These are phyloP conservation scores for Drosophila phalerata DNA, from an alignment of 2,888 invertebrate genomes.

Conservation along the genomic window DNA sequence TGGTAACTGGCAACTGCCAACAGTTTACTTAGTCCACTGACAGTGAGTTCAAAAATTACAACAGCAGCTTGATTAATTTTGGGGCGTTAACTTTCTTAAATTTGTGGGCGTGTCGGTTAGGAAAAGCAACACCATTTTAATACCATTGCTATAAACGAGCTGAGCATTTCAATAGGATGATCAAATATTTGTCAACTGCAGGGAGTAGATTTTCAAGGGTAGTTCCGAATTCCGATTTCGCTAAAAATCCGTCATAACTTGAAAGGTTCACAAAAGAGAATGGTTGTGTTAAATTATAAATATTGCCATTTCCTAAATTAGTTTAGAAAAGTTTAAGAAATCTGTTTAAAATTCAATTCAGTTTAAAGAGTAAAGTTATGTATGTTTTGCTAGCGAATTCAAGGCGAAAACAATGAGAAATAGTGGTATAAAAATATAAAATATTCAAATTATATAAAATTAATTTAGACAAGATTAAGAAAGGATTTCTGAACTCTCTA, in stretches of 20 bases:
- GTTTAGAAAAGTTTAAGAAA: no score
- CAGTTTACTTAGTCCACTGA: neutral
- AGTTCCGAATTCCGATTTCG: neutral
- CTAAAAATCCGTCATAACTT: neutral
- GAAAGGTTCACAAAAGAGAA: no score
- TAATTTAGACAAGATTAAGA: neutral
- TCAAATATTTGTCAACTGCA: constrained; percentile 15
- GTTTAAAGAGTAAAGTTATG: no score
- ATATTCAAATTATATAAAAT: neutral
- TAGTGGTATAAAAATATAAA: no score
- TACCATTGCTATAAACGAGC: constrained; percentile 27
- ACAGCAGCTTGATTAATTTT: constrained; percentile 80
- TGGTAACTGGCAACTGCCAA: constrained; percentile 5
- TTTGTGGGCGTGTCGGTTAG: constrained; percentile 70
- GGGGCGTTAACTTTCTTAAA: constrained; percentile 70
- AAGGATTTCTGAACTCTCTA: no score
- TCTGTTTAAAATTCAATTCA: no score
- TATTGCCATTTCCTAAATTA: no score
- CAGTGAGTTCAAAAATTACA: constrained; percentile 56
- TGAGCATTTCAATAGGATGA: constrained; percentile 24
- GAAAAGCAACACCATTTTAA: constrained; percentile 73
- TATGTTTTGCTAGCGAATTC: no score
- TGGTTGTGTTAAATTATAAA: no score
- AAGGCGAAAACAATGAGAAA: no score
- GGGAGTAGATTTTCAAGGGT: constrained; percentile 1